A percentile compares a stretch with the other conserved stretches of the same genome.
phyloP scores from a whole-genome alignment of 2,888 invertebrate genomes.

The Peribatodes rhomboidaria region DNA sequence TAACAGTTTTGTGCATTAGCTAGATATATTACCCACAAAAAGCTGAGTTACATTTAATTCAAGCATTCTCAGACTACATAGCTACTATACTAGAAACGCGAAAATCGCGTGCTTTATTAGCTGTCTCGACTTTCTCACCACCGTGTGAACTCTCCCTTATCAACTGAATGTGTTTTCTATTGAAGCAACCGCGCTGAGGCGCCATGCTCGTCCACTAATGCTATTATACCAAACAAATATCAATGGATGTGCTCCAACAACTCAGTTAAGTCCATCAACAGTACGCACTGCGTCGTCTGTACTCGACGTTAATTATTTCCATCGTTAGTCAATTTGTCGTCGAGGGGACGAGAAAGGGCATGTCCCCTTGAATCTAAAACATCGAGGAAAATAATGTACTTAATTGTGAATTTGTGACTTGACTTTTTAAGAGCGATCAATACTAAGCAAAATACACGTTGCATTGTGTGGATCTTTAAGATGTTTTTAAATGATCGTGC shows the following conservation, averaged over 20 bases:
- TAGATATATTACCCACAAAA: background rate
- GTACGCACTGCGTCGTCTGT: conserved; percentile 45
- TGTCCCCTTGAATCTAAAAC: conserved; percentile 37
- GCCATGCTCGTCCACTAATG: conserved; percentile 54
- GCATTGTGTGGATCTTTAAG: too few species aligned
- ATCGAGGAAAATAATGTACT: conserved; percentile 40
- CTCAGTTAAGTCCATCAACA: conserved; percentile 31
- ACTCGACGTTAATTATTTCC: conserved; percentile 46
- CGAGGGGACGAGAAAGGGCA: conserved; percentile 39
- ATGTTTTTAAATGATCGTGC: too few species aligned
- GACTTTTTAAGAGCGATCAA: conserved; percentile 36
- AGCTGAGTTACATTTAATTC: too few species aligned
- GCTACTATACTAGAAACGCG: background rate
- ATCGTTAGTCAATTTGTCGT: conserved; percentile 44
- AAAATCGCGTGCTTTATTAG: background rate
- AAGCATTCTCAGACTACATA: background rate
- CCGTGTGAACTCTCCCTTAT: conserved; percentile 2
- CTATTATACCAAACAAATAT: conserved; percentile 52
- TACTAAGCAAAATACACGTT: too few species aligned
- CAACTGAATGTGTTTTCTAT: conserved; percentile 39
- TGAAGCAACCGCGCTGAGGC: conserved; percentile 43
- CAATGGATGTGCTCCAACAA: conserved; percentile 48
- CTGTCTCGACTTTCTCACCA: background rate
- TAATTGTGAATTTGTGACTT: conserved; percentile 44
- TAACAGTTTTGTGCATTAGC: background rate